Percentiles rank a stretch among this genome's conserved stretches.
Conservation (phyloP, 2,797 vertebrate genomes). For the Hoplostethus mediterraneus region DNA sequence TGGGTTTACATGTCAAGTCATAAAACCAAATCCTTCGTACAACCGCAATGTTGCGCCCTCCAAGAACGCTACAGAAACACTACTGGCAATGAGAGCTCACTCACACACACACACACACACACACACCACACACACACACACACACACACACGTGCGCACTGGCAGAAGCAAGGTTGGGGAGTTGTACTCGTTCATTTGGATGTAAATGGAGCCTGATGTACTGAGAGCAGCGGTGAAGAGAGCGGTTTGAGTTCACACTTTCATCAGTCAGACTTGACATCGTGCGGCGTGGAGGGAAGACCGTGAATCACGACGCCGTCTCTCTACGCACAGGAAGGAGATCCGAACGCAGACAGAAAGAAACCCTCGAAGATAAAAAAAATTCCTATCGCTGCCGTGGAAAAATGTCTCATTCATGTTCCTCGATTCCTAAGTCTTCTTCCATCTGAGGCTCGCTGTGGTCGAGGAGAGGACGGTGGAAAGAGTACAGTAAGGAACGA, state of each 20-base stretch:
- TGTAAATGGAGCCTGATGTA: slow-evolving; percentile 54
- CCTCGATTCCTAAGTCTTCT: background rate
- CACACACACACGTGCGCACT: background rate
- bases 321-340: background rate
- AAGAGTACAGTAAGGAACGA: background rate
- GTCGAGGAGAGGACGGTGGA: background rate
- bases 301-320: slow-evolving; percentile 20
- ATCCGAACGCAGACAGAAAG: slow-evolving; percentile 8
- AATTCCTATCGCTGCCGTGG: slow-evolving; percentile 5
- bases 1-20: slow-evolving; percentile 69
- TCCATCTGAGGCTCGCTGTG: slow-evolving; percentile 17
- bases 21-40: slow-evolving; percentile 56
- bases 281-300: background rate
- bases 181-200: slow-evolving; percentile 30
- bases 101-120: slow-evolving; percentile 10
- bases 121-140: background rate
- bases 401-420: slow-evolving; percentile 20
- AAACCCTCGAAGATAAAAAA: slow-evolving; percentile 3
- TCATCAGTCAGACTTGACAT: slow-evolving; percentile 11
- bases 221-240: slow-evolving; percentile 28
- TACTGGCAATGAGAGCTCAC: background rate
- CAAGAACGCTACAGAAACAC: slow-evolving; percentile 33
- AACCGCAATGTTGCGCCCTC: slow-evolving; percentile 41
- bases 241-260: slow-evolving; percentile 11
- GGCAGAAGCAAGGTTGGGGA: slow-evolving; percentile 10